A percentile compares a stretch with the other conserved stretches of the same genome.
Evolutionary conservation across 2,113 vertebrate genomes (phyloP).

Genomic region (Oenanthe melanoleuca): DNA sequence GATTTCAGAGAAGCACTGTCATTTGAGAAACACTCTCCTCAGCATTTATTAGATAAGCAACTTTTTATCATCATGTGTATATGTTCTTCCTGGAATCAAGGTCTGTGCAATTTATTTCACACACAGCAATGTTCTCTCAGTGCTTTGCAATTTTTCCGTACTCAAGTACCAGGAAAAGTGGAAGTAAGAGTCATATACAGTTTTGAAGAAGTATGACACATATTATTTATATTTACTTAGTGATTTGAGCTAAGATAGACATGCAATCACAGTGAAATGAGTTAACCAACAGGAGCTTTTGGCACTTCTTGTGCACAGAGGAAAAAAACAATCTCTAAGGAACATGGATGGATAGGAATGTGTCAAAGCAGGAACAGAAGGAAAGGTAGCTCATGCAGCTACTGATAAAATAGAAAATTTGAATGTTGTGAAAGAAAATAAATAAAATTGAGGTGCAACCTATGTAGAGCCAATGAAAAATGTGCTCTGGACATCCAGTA

Average conservation of each 20-base stretch:
- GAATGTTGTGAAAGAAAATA: neutral
- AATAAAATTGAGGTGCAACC: neutral
- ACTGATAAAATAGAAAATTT: neutral
- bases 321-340: neutral
- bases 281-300: neutral
- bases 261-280: neutral
- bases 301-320: neutral
- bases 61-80: neutral
- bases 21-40: neutral
- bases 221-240: neutral
- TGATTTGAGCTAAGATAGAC: neutral
- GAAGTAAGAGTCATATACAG: neutral
- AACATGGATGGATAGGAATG: neutral
- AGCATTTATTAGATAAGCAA: conserved; percentile 38
- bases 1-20: neutral
- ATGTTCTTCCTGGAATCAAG: conserved; percentile 26
- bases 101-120: neutral
- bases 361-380: neutral
- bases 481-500: neutral
- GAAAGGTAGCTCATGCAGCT: neutral
- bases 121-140: neutral
- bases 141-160: neutral
- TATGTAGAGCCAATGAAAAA: neutral
- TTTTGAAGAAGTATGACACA: neutral
- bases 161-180: neutral